Evolutionary conservation across 2,113 vertebrate genomes (phyloP).

Genomic region (Cathartes aura): DNA sequence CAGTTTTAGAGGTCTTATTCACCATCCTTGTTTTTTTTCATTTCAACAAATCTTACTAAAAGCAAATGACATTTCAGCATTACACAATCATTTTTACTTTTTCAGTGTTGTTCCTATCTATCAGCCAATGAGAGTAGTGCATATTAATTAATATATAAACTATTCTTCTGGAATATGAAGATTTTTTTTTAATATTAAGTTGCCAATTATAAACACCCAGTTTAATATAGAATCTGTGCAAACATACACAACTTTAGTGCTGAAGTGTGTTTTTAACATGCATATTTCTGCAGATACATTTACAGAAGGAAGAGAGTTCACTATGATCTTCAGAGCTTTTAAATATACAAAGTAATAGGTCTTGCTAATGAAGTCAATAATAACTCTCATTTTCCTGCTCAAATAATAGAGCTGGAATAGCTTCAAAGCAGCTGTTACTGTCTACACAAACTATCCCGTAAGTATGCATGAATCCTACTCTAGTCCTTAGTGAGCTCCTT

Average conservation of each 20-base stretch:
- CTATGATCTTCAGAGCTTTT: neutral
- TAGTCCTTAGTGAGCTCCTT: neutral
- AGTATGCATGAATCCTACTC: neutral
- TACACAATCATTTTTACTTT: neutral
- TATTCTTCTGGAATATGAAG: conserved; percentile 38
- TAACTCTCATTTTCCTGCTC: neutral
- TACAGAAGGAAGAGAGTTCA: neutral
- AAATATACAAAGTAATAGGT: neutral
- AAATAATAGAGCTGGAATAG: neutral
- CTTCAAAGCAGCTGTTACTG: neutral
- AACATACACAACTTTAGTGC: neutral
- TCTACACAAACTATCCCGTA: neutral
- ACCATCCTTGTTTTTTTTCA: neutral
- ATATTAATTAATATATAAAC: conserved; percentile 18
- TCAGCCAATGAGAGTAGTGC: neutral
- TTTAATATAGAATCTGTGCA: neutral
- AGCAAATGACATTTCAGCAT: neutral
- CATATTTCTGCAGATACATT: neutral
- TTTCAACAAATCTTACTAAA: conserved; percentile 17
- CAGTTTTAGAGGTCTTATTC: conserved; percentile 8
- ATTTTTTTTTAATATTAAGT: neutral
- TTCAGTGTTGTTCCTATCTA: neutral
- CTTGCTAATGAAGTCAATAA: conserved; percentile 1
- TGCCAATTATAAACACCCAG: conserved; percentile 11
- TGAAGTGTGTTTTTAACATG: neutral